These are phyloP conservation scores for Gouania willdenowi DNA, from an alignment of 2,797 vertebrate genomes.

Conservation along the genomic window DNA sequence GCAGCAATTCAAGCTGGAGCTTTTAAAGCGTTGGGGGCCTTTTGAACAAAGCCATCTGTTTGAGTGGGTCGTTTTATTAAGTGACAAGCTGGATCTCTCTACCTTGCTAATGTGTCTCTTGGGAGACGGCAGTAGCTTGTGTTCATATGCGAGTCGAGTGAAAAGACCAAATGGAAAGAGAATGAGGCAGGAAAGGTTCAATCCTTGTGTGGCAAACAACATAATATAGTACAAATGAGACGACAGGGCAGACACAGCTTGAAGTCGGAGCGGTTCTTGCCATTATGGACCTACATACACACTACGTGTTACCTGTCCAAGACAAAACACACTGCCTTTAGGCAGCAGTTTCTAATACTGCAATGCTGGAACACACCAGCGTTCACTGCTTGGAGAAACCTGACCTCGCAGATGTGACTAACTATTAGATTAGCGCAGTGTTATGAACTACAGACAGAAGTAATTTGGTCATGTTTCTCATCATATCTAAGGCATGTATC, in stretches of 20 bases:
- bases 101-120: conserved; percentile 60
- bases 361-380: too few species aligned
- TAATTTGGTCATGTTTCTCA: too few species aligned
- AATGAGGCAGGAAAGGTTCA: background rate
- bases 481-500: too few species aligned
- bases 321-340: too few species aligned
- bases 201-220: conserved; percentile 25
- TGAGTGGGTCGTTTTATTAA: conserved; percentile 70
- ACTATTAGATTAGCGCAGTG: too few species aligned
- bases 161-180: background rate
- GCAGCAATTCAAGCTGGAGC: conserved; percentile 39
- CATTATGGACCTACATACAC: conserved; percentile 37
- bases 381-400: too few species aligned
- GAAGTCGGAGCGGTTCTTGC: conserved; percentile 21
- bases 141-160: conserved; percentile 12
- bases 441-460: too few species aligned
- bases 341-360: too few species aligned
- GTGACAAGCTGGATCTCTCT: conserved; percentile 70
- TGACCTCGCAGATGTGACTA: too few species aligned
- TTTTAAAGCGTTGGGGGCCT: conserved; percentile 47
- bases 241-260: conserved; percentile 2
- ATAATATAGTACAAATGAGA: conserved; percentile 4
- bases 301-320: too few species aligned
- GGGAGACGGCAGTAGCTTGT: conserved; percentile 34
- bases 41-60: conserved; percentile 72